Evolutionary conservation across 2,797 vertebrate genomes (phyloP), one percentile per base, ranked within the genome.

Genomic region (Paguma larvata): DNA sequence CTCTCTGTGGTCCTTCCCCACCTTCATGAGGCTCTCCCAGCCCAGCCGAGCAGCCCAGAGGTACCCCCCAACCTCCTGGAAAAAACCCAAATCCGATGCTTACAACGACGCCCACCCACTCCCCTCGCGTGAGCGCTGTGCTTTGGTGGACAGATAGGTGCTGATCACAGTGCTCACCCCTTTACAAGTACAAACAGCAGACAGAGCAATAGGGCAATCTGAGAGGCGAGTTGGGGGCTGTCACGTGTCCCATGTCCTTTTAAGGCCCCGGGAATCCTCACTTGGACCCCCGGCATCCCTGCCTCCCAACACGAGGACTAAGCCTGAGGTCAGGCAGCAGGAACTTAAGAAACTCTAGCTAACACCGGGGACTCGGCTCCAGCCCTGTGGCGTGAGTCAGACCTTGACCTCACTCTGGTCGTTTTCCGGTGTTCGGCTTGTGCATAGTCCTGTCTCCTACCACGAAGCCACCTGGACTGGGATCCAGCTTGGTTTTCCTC

Each of bases 361-460:
- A 46, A 2, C 2, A 2, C 53, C 51, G n/a, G 7, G 65, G 32
- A 70, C 65, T 46, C 41, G 15, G 38, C 89, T 62, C n/a, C 38
- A 41, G 34, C 9, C 21, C 21, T 0, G 0, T 15, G 11, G 21
- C 4, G 5, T 53, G 56, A 65, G n/a, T 68, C 32, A 77, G 34
- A 67, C 46, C 46, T 70, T 62, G 65, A 92, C 44, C 15, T 89
- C 38, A 38, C 38, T 38, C 38, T 38, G 38, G 38, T 38, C 59
- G 19, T n/a, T 72, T n/a, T n/a, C 51, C 32, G 12, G 68, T 84
- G 63, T 95, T 56, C 34, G 63, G 53, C 62, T 62, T 53, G 19
- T 51, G 13, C 46, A n/a, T 0, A 38, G 23, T 68, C 27, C 23
- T 83, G 27, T 85, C 73, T 70, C 21, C 25, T 15, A 16, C 77